Evolutionary conservation across 2,888 invertebrate genomes (phyloP).

Genomic region (Xylocampa areola): DNA sequence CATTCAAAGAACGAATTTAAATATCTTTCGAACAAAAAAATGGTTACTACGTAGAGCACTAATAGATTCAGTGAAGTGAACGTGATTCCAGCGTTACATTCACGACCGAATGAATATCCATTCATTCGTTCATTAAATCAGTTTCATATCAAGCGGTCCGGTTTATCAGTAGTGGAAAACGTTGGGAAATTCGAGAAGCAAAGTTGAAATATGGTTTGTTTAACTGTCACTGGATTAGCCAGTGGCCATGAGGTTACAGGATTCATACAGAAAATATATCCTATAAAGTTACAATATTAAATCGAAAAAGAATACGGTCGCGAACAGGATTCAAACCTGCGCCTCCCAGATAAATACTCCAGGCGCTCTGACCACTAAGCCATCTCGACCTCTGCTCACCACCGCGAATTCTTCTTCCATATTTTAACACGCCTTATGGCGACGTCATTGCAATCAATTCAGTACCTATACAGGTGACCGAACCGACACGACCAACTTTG

Average conservation of each 20-base stretch:
- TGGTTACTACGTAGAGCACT: conserved; percentile 56
- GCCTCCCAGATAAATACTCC: too few species aligned
- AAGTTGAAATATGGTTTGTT: conserved; percentile 31
- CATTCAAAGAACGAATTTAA: conserved; percentile 1
- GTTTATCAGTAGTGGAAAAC: conserved; percentile 65
- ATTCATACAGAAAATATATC: too few species aligned
- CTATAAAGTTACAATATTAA: too few species aligned
- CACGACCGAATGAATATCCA: conserved; percentile 77
- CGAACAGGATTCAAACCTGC: too few species aligned
- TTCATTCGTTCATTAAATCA: conserved; percentile 80
- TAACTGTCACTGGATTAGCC: conserved; percentile 19
- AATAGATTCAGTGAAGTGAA: conserved; percentile 75
- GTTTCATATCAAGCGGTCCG: conserved; percentile 67
- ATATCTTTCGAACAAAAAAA: conserved; percentile 45
- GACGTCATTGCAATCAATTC: too few species aligned
- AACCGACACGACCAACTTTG: too few species aligned
- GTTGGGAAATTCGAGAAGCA: conserved; percentile 20
- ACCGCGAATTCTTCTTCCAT: too few species aligned
- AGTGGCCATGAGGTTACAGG: not conserved
- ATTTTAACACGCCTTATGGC: too few species aligned
- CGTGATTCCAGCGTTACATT: conserved; percentile 75
- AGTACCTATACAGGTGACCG: too few species aligned
- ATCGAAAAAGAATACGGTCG: too few species aligned
- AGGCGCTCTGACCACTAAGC: too few species aligned
- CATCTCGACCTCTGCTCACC: too few species aligned